Evolutionary conservation across 2,113 vertebrate species (phyloP), one percentile per base, ranked within the genome.

Genomic region (Egretta garzetta): DNA sequence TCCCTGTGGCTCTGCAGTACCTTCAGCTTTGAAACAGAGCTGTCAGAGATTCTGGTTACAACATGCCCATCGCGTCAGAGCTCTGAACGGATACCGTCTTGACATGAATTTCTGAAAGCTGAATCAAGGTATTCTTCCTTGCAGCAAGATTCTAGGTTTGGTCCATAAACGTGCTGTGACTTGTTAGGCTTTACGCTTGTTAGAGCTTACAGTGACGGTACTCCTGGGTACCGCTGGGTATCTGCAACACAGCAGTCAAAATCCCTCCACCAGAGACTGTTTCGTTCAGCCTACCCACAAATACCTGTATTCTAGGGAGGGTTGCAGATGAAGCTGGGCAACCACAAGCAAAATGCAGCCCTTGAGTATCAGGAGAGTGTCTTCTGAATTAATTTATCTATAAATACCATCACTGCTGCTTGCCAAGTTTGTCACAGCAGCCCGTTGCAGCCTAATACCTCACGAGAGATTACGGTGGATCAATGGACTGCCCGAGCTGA

Each of bases 401-500:
- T 37, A 56, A 92, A 62, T 14, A 73, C 19, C 3, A 0, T n/a
- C 41, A 15, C 27, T 9, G 24, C 43, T 2, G 6, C 21, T 71
- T 8, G 63, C 74, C 43, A 21, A 3, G 1, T 24, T 32, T 77
- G n/a, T 20, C 35, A 30, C 52, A 58, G 37, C 71, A 19, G 77
- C 80, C 68, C 20, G 2, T 6, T 33, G 47, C 45, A 45, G 59
- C 72, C 53, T 71, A 82, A 94, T 35, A 14, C 81, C 58, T 66
- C 86, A 66, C 5, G 39, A 22, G 58, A 71, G 96, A 96, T 95
- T 7, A 92, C 2, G 14, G 17, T 15, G 89, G 92, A 90, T 97
- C 93, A 94, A 27, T 75, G 79, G 67, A 55, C 86, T 26, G 95
- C 96, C 93, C 4, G 79, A 85, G 94, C 92, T 96, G 95, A 97